phyloP scores from a whole-genome alignment of 2,797 vertebrate genomes.

The Microcaecilia unicolor region DNA sequence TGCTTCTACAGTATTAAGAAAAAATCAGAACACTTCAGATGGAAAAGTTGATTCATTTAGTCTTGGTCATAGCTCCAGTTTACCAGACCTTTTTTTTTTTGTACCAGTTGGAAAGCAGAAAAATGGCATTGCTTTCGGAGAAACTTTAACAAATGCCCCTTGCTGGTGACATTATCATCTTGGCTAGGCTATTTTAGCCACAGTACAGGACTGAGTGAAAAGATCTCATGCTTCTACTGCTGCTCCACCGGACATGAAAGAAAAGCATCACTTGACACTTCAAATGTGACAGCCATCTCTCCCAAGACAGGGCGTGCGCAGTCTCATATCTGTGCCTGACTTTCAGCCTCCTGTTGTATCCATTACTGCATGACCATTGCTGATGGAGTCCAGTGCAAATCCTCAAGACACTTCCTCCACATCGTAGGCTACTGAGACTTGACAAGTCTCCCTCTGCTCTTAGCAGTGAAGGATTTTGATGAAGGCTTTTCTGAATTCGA shows the following conservation, averaged over 20 bases:
- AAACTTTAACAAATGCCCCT: slow-evolving; percentile 8
- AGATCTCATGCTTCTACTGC: slow-evolving; percentile 1
- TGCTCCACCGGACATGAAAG: neutral
- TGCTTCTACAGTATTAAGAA: neutral
- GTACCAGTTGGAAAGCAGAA: slow-evolving; percentile 18
- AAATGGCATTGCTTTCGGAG: slow-evolving; percentile 53
- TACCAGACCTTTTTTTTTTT: slow-evolving; percentile 6
- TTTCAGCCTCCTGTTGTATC: neutral
- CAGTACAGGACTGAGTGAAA: neutral
- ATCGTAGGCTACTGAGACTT: neutral
- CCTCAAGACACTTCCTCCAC: no score
- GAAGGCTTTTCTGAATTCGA: slow-evolving; percentile 97
- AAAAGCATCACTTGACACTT: neutral
- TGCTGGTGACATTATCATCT: neutral
- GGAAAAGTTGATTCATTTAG: slow-evolving; percentile 21
- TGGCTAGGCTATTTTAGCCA: neutral
- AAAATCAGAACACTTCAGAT: slow-evolving; percentile 3
- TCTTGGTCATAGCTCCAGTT: neutral
- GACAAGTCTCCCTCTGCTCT: neutral
- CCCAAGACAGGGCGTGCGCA: neutral
- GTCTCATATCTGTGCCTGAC: no score
- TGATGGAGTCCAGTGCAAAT: neutral
- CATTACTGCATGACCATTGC: no score
- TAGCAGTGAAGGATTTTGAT: slow-evolving; percentile 96
- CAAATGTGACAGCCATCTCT: neutral